phyloP scores from a whole-genome alignment of 2,113 vertebrate genomes.

The Gallinago jamesoni region DNA sequence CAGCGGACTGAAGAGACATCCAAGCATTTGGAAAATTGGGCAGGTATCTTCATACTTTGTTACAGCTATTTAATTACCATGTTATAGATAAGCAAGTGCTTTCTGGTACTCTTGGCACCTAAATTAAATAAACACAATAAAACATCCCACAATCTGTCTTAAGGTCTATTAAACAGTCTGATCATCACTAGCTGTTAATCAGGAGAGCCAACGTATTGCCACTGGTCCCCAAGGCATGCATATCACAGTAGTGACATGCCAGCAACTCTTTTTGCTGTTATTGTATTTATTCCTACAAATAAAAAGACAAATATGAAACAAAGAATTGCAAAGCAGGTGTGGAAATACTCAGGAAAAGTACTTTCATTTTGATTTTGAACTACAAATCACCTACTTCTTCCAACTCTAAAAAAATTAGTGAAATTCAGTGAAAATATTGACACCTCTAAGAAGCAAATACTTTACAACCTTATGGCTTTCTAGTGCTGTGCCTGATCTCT shows the following conservation, averaged over 20 bases:
- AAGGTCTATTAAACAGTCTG: background rate
- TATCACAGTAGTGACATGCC: background rate
- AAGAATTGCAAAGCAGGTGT: background rate
- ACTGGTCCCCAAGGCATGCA: background rate
- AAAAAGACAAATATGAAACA: background rate
- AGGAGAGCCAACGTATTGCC: background rate
- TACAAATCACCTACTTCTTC: background rate
- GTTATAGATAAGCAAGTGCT: background rate
- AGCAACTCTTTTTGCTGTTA: background rate
- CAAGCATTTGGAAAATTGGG: background rate
- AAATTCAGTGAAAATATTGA: background rate
- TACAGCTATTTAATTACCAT: background rate
- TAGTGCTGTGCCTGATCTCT: background rate
- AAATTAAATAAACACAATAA: background rate
- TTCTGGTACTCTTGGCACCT: background rate
- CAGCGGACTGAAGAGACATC: background rate
- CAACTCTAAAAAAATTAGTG: too few species aligned
- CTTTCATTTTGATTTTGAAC: background rate
- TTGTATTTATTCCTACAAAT: background rate
- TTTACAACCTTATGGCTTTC: background rate
- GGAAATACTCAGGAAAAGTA: background rate
- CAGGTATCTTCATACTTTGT: background rate
- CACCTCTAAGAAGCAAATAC: background rate
- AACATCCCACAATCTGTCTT: fast-evolving
- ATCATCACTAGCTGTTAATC: background rate